A percentile compares a stretch with the other conserved stretches of the same genome.
phyloP scores from a whole-genome alignment of 2,888 invertebrate species.

The Reticulitermes lucifugus region DNA sequence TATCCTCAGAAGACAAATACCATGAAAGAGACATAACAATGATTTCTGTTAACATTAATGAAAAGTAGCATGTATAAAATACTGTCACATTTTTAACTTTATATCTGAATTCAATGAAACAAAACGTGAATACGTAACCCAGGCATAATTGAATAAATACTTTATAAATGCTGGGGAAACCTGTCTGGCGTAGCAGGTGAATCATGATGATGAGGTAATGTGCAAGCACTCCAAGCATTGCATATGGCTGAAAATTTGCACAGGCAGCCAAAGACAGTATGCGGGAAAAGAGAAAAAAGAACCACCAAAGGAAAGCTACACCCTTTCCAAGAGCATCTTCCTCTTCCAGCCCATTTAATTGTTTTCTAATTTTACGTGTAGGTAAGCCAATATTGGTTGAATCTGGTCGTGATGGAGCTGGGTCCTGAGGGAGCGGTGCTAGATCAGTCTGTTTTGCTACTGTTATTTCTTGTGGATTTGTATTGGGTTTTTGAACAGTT shows the following conservation, averaged over 20 bases:
- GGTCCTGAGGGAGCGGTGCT: no score
- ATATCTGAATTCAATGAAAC: conserved; percentile 82
- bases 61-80: conserved; percentile 77
- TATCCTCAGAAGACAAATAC: conserved; percentile 68
- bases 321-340: conserved; percentile 79
- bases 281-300: conserved; percentile 77
- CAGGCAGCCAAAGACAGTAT: conserved; percentile 78
- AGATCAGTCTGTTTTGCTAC: not conserved
- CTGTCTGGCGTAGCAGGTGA: conserved; percentile 72
- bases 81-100: conserved; percentile 78
- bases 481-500: not conserved
- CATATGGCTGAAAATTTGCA: conserved; percentile 72
- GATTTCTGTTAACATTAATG: conserved; percentile 75
- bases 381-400: conserved; percentile 12
- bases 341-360: conserved; percentile 76
- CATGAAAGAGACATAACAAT: conserved; percentile 77
- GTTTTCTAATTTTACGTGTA: conserved; percentile 54
- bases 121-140: conserved; percentile 79
- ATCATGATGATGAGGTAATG: conserved; percentile 77
- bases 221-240: conserved; percentile 64
- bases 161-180: conserved; percentile 58
- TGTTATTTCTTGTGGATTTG: not conserved
- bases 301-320: conserved; percentile 82
- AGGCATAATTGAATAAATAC: conserved; percentile 75
- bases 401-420: not conserved